Percentiles rank a stretch among this genome's conserved stretches.
Conservation (phyloP, 2,113 vertebrate genomes). For the Thermophis baileyi region DNA sequence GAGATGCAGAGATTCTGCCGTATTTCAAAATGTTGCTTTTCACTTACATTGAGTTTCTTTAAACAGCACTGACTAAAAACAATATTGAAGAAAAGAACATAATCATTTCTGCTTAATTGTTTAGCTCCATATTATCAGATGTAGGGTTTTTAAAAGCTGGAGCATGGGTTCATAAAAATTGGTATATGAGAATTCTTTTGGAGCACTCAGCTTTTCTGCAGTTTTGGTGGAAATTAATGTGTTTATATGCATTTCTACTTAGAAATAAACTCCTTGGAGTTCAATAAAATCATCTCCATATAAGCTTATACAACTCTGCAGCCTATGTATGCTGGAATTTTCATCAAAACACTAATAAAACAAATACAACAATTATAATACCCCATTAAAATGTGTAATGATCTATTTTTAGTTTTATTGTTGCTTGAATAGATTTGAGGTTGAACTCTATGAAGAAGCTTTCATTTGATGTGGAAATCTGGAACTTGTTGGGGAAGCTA, state of each 20-base stretch:
- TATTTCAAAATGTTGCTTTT: neutral
- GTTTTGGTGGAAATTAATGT: neutral
- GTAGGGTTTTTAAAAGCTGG: neutral
- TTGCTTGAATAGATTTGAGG: neutral
- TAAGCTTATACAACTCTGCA: neutral
- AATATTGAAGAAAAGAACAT: neutral
- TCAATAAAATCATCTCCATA: neutral
- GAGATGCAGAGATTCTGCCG: neutral
- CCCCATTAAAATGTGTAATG: neutral
- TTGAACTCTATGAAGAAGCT: neutral
- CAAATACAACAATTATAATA: neutral
- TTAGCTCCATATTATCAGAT: neutral
- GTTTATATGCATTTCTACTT: neutral
- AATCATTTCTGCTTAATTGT: neutral
- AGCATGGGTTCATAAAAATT: neutral
- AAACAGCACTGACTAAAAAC: neutral
- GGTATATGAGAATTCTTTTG: neutral
- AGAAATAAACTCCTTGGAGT: neutral
- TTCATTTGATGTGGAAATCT: neutral
- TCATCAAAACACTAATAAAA: neutral
- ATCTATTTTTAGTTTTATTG: neutral
- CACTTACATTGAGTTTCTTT: neutral
- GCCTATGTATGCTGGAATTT: neutral
- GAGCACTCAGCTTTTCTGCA: neutral
- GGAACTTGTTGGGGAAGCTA: neutral